These are phyloP conservation scores for Dromius quadrimaculatus DNA, from an alignment of 2,888 invertebrate genomes.

Conservation along the genomic window DNA sequence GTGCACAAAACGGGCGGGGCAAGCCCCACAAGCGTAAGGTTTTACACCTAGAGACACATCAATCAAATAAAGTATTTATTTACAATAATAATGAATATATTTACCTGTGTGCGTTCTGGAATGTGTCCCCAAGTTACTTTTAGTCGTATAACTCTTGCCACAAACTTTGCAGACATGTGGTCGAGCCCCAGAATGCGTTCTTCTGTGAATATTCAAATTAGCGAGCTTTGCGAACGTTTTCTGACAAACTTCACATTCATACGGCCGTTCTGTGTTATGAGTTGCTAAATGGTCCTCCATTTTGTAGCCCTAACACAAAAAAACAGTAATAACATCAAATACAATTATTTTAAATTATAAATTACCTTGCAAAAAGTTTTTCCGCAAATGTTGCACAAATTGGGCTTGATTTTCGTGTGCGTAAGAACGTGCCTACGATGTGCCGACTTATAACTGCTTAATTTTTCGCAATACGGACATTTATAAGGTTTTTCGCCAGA, in stretches of 20 bases:
- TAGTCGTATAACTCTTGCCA: slow-evolving; percentile 59
- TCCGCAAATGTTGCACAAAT: slow-evolving; percentile 59
- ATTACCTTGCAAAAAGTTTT: slow-evolving; percentile 56
- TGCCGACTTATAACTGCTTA: slow-evolving; percentile 54
- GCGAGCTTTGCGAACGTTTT: slow-evolving; percentile 57
- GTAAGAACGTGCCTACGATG: slow-evolving; percentile 56
- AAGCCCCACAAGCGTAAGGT: slow-evolving; percentile 58
- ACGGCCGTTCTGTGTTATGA: slow-evolving; percentile 57
- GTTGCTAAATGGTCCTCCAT: slow-evolving; percentile 59
- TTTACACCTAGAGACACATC: slow-evolving; percentile 55
- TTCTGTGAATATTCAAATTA: slow-evolving; percentile 58
- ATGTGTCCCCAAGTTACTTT: slow-evolving; percentile 59
- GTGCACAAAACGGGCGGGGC: slow-evolving; percentile 59
- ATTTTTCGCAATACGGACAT: slow-evolving; percentile 57
- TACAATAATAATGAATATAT: neutral
- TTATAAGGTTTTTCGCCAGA: slow-evolving; percentile 53
- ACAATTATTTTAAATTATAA: neutral
- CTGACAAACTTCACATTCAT: slow-evolving; percentile 57
- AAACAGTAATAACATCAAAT: neutral
- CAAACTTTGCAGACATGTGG: slow-evolving; percentile 59
- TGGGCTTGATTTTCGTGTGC: slow-evolving; percentile 56
- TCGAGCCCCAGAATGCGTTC: slow-evolving; percentile 58
- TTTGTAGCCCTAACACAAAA: slow-evolving; percentile 54
- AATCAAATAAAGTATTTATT: neutral
- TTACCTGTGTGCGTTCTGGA: slow-evolving; percentile 54